Evolutionary conservation across 2,113 vertebrate genomes (phyloP), one percentile per base, ranked within the genome.

Genomic region (Orthochromis indermauri): DNA sequence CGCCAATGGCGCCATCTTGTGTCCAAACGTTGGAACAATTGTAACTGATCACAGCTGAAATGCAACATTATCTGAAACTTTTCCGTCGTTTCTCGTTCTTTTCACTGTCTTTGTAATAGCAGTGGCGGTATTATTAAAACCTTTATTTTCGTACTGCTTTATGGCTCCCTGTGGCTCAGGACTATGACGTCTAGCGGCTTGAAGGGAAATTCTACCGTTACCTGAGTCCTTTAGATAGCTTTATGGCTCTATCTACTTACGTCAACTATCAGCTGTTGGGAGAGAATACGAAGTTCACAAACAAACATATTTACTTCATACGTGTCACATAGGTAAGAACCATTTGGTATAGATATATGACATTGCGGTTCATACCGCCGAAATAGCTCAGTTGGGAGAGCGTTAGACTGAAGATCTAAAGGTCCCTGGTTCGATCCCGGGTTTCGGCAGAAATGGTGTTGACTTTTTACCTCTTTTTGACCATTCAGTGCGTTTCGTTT

Each of bases 351-450:
- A 28, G 7, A 19, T 17, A n/a, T 49, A n/a, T 6, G 28, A 33
- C 1, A 0, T 0, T 0, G 2, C 0, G 0, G 1, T 0, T 10
- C 2, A 11, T 45, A 8, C 16, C 17, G 93, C 93, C 94, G 94
- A 94, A 94, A 94, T 94, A 95, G 94, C 95, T 96, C 95, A 96
- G 95, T 96, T 96, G 96, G 96, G 96, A 96, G 95, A 96, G 95
- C 95, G 96, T 96, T 95, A 96, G 95, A 96, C 95, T 96, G 95
- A 96, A 96, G 94, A 96, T 96, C 96, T 95, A 95, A 96, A 96
- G 94, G 96, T 96, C 96, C 95, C 96, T 96, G 96, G 96, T 96
- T 96, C 96, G 94, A 96, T 96, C 96, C 61, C 61, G 61, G 61
- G 61, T 68, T 68, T 68, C 61, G 61, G 61, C 61, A 66, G 4